Percentiles rank a stretch among this genome's conserved stretches.
Conservation (phyloP, 2,113 vertebrate genomes). For the Chunga burmeisteri region DNA sequence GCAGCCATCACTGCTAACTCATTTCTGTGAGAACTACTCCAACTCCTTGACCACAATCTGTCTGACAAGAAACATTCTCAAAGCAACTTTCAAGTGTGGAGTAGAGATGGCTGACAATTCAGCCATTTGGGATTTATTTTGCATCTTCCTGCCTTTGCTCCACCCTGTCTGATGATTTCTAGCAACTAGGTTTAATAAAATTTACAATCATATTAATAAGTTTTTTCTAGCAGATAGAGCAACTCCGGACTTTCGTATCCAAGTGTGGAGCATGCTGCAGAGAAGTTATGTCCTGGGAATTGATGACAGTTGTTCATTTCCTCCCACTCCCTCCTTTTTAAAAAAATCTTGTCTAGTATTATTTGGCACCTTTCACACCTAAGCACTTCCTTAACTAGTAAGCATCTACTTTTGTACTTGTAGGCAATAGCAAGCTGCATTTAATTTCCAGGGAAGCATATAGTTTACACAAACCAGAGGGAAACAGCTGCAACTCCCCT, state of each 20-base stretch:
- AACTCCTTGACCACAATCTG: background rate
- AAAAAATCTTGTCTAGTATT: background rate
- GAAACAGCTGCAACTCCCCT: conserved; percentile 66
- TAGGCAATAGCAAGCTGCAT: background rate
- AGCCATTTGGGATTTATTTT: background rate
- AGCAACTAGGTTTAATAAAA: background rate
- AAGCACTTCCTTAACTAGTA: background rate
- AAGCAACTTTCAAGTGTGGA: background rate
- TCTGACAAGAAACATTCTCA: background rate
- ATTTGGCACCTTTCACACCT: background rate
- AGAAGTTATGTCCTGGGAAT: background rate
- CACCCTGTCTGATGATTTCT: background rate
- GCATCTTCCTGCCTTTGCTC: background rate
- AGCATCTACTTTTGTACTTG: background rate
- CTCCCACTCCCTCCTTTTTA: background rate
- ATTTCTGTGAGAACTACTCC: background rate
- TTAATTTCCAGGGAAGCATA: conserved; percentile 29
- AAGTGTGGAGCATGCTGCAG: background rate
- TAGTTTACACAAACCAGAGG: conserved; percentile 47
- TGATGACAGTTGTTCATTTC: background rate
- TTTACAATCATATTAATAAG: background rate
- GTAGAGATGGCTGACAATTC: background rate
- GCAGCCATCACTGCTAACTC: background rate
- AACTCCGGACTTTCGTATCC: background rate
- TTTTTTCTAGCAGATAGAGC: background rate